Base-by-base conservation (phyloP, 2,888 invertebrate species). In the Lasius fuliginosus region DNA sequence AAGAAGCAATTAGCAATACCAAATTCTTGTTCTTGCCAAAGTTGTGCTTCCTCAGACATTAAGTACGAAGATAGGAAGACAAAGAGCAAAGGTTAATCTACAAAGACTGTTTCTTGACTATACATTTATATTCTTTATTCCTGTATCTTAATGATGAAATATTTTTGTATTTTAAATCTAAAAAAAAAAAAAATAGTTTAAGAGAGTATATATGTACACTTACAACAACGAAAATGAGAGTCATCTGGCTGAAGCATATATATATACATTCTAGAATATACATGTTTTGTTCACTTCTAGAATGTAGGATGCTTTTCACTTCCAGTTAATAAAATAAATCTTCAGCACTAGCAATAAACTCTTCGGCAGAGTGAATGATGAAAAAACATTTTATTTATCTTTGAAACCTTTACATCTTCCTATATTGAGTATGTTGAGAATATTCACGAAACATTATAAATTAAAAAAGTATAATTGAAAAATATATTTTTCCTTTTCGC, bases 1-100 rank as follows among this genome's bases (percentile, higher is more conserved):
- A 90, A 88, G 33, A 94, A 93, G 81, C 86, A 88, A 56, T 85
- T 95, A 4, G 65, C 88, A 1, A 90, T 95, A 2, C 95, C 95
- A 8, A 87, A 88, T n/a, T 86, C 88, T 6, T 95, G 95, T 82
- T 88, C 92, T 4, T 95, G 95, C 85, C 87, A 92, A 79, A 85
- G 88, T n/a, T 95, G 95, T 79, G 76, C 85, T 60, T 86, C 85
- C 3, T 49, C 15, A 0, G 18, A 69, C 1, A 18, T 67, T 27
- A 77, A 58, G 18, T 46, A 46, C 1, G 69, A 79, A 69, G 23
- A 36, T 69, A 69, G n/a, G 5, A 67, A 69, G 23, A 77, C 53
- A 12, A 76, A 65, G 30, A 79, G 33, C 18, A 79, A 79, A 30
- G 18, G 23, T 69, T 79, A 60, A 69, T 60, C n/a, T 15, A 11